A percentile compares a stretch with the other conserved stretches of the same genome.
Conservation (phyloP, 2,113 vertebrate species). For the Aix galericulata region DNA sequence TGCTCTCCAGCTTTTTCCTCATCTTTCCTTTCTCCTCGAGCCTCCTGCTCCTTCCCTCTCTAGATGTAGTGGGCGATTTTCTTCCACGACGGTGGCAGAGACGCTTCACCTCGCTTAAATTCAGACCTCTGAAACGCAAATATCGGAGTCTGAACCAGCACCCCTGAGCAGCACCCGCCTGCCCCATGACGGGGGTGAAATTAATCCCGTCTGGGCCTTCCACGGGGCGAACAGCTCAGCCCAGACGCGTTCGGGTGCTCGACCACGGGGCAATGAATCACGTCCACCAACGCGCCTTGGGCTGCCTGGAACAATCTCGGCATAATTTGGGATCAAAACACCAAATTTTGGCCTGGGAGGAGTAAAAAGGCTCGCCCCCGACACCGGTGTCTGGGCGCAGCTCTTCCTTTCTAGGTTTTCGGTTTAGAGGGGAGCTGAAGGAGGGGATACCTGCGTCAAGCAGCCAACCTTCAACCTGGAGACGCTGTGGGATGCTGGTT, state of each 20-base stretch:
- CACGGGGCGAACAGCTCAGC: background rate
- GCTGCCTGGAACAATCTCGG: accelerated
- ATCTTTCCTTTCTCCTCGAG: background rate
- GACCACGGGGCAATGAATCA: accelerated
- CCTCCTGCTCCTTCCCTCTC: background rate
- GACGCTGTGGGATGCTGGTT: background rate
- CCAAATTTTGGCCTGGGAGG: background rate
- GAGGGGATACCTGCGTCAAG: accelerated
- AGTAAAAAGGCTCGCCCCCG: background rate
- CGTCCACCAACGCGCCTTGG: background rate
- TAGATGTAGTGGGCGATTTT: background rate
- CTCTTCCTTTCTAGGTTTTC: accelerated
- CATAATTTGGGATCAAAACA: accelerated
- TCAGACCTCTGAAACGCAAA: background rate
- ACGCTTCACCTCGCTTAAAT: background rate
- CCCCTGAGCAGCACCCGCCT: background rate
- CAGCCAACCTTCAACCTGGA: no score
- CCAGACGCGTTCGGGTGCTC: accelerated
- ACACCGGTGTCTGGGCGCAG: background rate
- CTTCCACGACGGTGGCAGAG: accelerated
- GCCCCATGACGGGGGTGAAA: accelerated
- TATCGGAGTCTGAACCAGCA: background rate
- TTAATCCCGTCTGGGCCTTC: accelerated
- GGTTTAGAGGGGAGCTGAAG: background rate
- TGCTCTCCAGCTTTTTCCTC: accelerated